phyloP scores from a whole-genome alignment of 2,888 invertebrate species.

The Brenthis hecate region DNA sequence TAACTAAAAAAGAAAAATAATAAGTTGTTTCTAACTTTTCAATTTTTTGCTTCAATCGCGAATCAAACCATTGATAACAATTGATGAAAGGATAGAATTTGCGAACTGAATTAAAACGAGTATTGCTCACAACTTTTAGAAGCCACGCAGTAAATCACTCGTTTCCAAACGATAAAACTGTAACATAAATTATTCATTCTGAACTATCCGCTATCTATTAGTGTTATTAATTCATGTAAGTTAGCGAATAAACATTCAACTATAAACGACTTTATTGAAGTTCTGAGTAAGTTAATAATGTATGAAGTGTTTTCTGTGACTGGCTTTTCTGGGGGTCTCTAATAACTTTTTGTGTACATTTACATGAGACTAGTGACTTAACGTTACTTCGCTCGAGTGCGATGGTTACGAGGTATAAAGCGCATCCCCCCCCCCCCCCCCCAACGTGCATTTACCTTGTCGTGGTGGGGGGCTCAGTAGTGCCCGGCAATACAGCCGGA shows the following conservation, averaged over 20 bases:
- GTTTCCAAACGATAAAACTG: conserved; percentile 40
- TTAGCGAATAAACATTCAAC: conserved; percentile 34
- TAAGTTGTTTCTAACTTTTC: too few species aligned
- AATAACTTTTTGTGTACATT: not conserved
- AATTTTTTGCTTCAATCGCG: too few species aligned
- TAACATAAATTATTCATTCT: conserved; percentile 39
- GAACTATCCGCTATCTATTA: conserved; percentile 36
- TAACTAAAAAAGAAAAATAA: too few species aligned
- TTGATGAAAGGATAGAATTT: not conserved
- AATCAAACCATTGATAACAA: not conserved
- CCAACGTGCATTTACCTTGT: too few species aligned
- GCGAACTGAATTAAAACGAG: not conserved
- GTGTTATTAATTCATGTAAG: conserved; percentile 37
- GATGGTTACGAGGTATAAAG: too few species aligned
- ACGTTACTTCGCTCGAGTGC: too few species aligned
- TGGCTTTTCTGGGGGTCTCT: not conserved
- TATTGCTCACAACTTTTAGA: conserved; percentile 10
- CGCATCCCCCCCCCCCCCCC: too few species aligned
- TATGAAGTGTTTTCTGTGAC: not conserved
- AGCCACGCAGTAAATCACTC: conserved; percentile 32
- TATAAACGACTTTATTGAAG: conserved; percentile 18
- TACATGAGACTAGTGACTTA: not conserved
- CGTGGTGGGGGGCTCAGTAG: too few species aligned
- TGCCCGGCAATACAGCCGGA: too few species aligned
- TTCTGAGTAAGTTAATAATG: conserved; percentile 5